Base-by-base conservation (phyloP, 2,888 invertebrate species). In the Tyria jacobaeae region DNA sequence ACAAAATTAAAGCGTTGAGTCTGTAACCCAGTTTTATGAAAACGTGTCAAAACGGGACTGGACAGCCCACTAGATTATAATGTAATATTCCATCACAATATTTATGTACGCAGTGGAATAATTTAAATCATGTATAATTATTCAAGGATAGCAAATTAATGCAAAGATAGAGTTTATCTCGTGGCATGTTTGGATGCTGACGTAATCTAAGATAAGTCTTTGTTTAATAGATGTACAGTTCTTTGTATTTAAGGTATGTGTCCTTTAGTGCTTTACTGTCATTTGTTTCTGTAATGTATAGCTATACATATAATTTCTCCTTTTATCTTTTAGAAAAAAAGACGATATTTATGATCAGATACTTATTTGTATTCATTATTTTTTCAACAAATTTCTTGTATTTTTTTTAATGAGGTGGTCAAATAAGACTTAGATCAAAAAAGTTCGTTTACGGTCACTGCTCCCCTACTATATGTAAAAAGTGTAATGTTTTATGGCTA, bases 141-240 rank as follows among this genome's bases (percentile, higher is more conserved):
- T 62, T 67, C 57, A 61, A 52, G 61, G 67, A 62, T 60, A 66
- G 62, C 70, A 67, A 73, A 67, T 76, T 70, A 66, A 72, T 54
- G 49, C 62, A 27, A 15, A 71, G 73, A 70, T 76, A 77, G 70
- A 68, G 49, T 70, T 75, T 76, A 77, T 76, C 76, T 77, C 51
- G 63, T 66, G 51, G 64, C 70, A 61, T 56, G 73, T 58, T 54
- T 66, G 63, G 64, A 64, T 61, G 65, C 50, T 76, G 78, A 77
- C 73, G 78, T 75, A 69, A 73, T 67, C 60, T 15, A 37, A 15
- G 62, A 34, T 64, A 55, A 44, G 75, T 75, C 68, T 75, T 72
- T 75, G 68, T 70, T 66, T 63, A 53, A 6, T 34, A 34, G 4
- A 34, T 34, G 51, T 34, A 31, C 31, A 10, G 31, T 31, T 50